Conservation (phyloP, 2,113 vertebrate genomes). For the Petrocephalus zakoni region DNA sequence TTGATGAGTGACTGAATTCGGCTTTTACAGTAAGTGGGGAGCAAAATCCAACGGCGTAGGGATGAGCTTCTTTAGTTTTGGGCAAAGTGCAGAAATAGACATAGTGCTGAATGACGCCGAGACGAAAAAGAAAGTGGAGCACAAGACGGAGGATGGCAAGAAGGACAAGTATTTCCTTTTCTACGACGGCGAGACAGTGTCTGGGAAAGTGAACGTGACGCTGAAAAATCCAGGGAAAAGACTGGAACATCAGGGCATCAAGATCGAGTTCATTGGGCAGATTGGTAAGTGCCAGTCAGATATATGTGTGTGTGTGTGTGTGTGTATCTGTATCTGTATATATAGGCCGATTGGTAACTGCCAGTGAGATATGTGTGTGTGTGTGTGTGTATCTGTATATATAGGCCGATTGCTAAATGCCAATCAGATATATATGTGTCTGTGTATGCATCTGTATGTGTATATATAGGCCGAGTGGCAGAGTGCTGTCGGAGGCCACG, state of each 20-base stretch:
- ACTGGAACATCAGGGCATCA: constrained; percentile 93
- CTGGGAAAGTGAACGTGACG: constrained; percentile 82
- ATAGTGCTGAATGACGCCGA: constrained; percentile 85
- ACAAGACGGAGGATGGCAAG: constrained; percentile 92
- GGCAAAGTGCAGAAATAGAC: constrained; percentile 88
- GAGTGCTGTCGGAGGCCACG: not conserved
- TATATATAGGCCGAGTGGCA: not conserved
- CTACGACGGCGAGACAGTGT: constrained; percentile 91
- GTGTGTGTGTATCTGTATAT: too few species aligned
- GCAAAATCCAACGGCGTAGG: constrained; percentile 6
- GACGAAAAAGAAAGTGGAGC: constrained; percentile 85
- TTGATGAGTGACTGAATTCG: constrained; percentile 21
- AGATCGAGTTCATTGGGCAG: constrained; percentile 94
- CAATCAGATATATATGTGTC: too few species aligned
- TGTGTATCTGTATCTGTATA: too few species aligned
- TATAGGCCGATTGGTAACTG: too few species aligned
- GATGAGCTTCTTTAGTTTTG: constrained; percentile 98
- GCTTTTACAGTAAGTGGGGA: constrained; percentile 6
- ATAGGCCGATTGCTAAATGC: too few species aligned
- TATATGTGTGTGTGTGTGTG: too few species aligned
- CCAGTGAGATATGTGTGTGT: too few species aligned
- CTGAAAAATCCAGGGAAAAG: constrained; percentile 89
- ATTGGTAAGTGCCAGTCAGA: constrained; percentile 70
- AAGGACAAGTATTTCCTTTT: constrained; percentile 94
- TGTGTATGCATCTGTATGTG: too few species aligned